Percentiles rank a stretch among this genome's conserved stretches.
Conservation (phyloP, 2,888 invertebrate genomes). For the Clepsis dumicolana region DNA sequence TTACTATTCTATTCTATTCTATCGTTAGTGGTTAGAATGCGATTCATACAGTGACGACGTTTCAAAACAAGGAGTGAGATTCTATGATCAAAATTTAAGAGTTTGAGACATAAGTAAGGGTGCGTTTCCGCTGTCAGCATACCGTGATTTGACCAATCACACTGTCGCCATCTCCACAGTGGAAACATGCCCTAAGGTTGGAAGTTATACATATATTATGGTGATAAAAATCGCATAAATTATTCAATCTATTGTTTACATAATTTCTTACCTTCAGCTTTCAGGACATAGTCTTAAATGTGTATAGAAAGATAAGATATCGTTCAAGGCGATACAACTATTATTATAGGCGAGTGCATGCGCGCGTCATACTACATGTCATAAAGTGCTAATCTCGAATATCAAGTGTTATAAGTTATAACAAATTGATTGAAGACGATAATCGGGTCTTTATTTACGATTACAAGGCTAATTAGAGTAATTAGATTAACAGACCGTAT, state of each 20-base stretch:
- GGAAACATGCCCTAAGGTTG: too few species aligned
- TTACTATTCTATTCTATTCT: too few species aligned
- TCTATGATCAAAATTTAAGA: too few species aligned
- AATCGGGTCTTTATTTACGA: background rate
- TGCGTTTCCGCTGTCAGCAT: too few species aligned
- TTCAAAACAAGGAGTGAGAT: too few species aligned
- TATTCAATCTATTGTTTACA: background rate
- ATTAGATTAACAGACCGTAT: too few species aligned
- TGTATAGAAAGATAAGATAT: slow-evolving; percentile 23
- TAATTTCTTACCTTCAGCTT: slow-evolving; percentile 18
- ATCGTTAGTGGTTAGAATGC: too few species aligned
- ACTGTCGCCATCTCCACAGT: too few species aligned
- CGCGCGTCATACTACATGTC: slow-evolving; percentile 10
- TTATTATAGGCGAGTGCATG: slow-evolving; percentile 4
- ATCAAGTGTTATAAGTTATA: background rate
- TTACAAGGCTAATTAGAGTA: background rate
- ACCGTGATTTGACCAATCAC: too few species aligned
- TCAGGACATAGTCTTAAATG: slow-evolving; percentile 2
- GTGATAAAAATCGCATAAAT: background rate
- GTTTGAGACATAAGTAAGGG: too few species aligned
- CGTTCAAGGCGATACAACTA: slow-evolving; percentile 10
- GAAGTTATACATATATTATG: too few species aligned
- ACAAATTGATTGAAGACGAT: background rate
- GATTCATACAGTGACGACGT: too few species aligned
- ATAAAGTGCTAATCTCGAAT: slow-evolving; percentile 8